These are phyloP conservation scores for Sphaerophoria taeniata DNA, from an alignment of 2,888 invertebrate species.

Conservation along the genomic window DNA sequence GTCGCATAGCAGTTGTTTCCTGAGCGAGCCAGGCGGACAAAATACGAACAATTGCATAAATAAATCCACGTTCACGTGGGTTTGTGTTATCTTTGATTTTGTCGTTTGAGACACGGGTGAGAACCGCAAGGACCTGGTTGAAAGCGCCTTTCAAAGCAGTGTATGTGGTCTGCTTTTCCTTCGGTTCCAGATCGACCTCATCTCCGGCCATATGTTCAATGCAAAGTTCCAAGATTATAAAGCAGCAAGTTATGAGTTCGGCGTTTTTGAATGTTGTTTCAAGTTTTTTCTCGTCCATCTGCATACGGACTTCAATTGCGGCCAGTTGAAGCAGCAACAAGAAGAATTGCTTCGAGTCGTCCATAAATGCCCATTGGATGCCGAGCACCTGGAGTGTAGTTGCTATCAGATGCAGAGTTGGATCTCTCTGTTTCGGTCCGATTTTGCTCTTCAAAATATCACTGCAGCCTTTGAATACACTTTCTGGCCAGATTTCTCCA, in stretches of 20 bases:
- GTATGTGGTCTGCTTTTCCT: slow-evolving; percentile 95
- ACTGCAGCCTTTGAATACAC: slow-evolving; percentile 91
- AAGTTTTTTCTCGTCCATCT: slow-evolving; percentile 93
- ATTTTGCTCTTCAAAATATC: slow-evolving; percentile 94
- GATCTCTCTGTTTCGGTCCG: slow-evolving; percentile 94
- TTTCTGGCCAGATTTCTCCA: slow-evolving; percentile 92
- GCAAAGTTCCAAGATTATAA: slow-evolving; percentile 90
- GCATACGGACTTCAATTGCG: slow-evolving; percentile 97
- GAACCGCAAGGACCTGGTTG: slow-evolving; percentile 89
- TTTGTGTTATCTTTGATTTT: slow-evolving; percentile 88
- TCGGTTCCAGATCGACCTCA: slow-evolving; percentile 92
- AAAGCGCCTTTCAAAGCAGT: slow-evolving; percentile 95
- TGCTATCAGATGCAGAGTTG: slow-evolving; percentile 92
- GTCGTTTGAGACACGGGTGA: slow-evolving; percentile 89
- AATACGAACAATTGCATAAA: slow-evolving; percentile 93
- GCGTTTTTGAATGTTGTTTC: slow-evolving; percentile 90
- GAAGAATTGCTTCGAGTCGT: slow-evolving; percentile 92
- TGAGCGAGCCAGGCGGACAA: slow-evolving; percentile 95
- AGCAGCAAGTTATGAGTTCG: slow-evolving; percentile 92
- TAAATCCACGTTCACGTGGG: slow-evolving; percentile 89
- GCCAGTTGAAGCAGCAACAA: slow-evolving; percentile 93
- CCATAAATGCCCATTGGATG: slow-evolving; percentile 92
- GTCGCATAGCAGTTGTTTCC: slow-evolving; percentile 94
- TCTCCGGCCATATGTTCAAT: slow-evolving; percentile 91
- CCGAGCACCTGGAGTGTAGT: slow-evolving; percentile 91